Conservation (phyloP, 2,888 invertebrate genomes). For the Odontomyia ornata region DNA sequence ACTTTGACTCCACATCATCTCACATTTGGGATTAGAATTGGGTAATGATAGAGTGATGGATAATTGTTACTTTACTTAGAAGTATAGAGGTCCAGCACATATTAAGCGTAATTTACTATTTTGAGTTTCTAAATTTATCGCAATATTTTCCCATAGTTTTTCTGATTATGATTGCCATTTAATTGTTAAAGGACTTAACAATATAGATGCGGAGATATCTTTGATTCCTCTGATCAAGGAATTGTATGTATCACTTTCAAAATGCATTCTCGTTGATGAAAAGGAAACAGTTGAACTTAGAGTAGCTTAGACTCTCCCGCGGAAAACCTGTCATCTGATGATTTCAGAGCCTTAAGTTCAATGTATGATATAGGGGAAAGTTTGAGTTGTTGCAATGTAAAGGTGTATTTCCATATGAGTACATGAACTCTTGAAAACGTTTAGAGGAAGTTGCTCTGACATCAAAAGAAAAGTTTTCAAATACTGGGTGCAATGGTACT, state of each 20-base stretch:
- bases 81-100: not conserved
- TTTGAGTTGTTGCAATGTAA: too few relatives aligned
- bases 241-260: not conserved
- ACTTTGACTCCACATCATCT: not conserved
- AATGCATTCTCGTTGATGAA: not conserved
- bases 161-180: not conserved
- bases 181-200: not conserved
- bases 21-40: not conserved
- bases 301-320: too few relatives aligned
- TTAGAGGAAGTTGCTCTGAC: too few relatives aligned
- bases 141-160: not conserved
- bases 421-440: too few relatives aligned
- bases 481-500: too few relatives aligned
- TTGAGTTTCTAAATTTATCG: not conserved
- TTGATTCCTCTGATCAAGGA: not conserved
- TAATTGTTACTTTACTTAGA: not conserved
- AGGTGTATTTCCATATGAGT: too few relatives aligned
- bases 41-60: not conserved
- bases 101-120: not conserved
- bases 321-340: too few relatives aligned
- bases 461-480: too few relatives aligned
- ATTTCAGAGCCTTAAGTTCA: too few relatives aligned
- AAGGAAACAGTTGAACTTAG: not conserved
- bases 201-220: too few relatives aligned
- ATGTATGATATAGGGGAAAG: too few relatives aligned